phyloP scores from a whole-genome alignment of 1,140 invertebrate genomes.

The Hermetia illucens region DNA sequence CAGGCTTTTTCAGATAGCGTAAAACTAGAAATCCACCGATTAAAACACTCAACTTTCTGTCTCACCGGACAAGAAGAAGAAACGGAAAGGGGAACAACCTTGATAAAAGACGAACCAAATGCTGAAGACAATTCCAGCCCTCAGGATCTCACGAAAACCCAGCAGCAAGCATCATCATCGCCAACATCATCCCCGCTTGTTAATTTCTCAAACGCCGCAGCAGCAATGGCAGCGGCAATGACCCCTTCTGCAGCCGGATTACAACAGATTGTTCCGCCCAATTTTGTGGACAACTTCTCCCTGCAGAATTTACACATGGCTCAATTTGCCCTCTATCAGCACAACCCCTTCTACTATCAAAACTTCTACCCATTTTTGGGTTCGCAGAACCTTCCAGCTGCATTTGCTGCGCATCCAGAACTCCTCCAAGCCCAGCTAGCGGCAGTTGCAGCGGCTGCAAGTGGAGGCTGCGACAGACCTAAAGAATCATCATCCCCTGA shows the following conservation, averaged over 20 bases:
- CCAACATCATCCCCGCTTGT: background rate
- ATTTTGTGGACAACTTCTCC: constrained; percentile 2
- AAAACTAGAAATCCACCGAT: constrained; percentile 5
- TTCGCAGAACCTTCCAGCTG: constrained; percentile 9
- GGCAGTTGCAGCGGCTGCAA: no score
- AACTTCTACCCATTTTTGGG: constrained; percentile 7
- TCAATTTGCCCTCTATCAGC: constrained; percentile 8
- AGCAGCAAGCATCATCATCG: background rate
- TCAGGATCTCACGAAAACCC: no score
- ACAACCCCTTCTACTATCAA: constrained; percentile 8
- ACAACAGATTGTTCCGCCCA: no score
- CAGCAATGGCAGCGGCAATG: no score
- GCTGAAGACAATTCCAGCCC: no score
- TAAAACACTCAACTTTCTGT: constrained; percentile 6
- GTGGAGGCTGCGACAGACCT: no score
- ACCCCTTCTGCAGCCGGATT: no score
- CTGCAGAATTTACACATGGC: constrained; percentile 6
- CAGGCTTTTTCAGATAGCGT: constrained; percentile 44
- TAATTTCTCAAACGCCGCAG: no score
- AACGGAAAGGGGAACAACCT: no score
- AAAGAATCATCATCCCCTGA: no score
- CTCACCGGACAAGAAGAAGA: no score
- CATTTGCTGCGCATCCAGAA: constrained; percentile 12
- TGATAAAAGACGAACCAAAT: no score
- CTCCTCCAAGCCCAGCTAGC: background rate